Evolutionary conservation across 2,888 invertebrate genomes (phyloP).

Genomic region (Mythimna albipuncta): DNA sequence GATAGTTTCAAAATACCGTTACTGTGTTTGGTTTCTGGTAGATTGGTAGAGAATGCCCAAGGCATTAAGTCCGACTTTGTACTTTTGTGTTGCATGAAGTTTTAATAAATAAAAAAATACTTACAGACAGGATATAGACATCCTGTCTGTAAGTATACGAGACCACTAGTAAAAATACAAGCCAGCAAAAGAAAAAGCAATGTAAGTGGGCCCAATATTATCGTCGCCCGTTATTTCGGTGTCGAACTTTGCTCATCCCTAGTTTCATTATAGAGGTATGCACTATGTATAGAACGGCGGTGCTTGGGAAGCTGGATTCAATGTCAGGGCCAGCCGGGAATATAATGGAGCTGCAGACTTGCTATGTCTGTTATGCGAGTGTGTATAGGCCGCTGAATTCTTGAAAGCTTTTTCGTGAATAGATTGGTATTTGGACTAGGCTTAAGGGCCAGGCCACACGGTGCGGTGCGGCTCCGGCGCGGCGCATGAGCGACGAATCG

Average conservation of each 20-base stretch:
- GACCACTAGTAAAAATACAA: neutral
- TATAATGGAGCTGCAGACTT: constrained; percentile 37
- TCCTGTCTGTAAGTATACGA: no score
- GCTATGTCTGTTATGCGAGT: constrained; percentile 24
- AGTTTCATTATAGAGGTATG: constrained; percentile 41
- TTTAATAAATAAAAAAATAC: no score
- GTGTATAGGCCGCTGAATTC: constrained; percentile 10
- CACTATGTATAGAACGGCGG: constrained; percentile 32
- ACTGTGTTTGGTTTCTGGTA: no score
- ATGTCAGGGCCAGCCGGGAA: constrained; percentile 47
- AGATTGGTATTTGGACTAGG: constrained; percentile 8
- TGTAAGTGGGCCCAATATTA: neutral
- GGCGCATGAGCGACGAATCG: no score
- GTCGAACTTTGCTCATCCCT: constrained; percentile 29
- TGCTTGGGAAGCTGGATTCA: constrained; percentile 52
- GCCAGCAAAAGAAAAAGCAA: constrained; percentile 18
- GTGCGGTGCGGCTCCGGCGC: no score
- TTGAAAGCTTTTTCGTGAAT: constrained; percentile 12
- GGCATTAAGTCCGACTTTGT: no score
- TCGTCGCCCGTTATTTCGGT: constrained; percentile 13
- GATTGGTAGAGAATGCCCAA: no score
- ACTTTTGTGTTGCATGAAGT: no score
- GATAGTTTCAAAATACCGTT: no score
- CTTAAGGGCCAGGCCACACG: no score
- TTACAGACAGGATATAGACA: no score